phyloP scores from a whole-genome alignment of 2,113 vertebrate genomes.

The Struthio camelus region DNA sequence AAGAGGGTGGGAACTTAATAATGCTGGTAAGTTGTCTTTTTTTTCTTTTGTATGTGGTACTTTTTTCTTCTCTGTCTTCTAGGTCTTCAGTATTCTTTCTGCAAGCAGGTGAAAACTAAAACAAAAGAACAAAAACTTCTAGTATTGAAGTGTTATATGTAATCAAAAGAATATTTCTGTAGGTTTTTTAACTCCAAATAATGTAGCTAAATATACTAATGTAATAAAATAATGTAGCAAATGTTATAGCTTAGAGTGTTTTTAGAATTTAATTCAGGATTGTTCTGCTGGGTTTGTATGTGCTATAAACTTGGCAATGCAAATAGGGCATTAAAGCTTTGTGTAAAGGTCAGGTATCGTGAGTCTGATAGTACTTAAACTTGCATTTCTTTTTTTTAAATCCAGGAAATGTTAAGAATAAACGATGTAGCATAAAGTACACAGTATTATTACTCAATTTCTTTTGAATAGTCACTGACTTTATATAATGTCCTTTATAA shows the following conservation, averaged over 20 bases:
- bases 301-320: not conserved
- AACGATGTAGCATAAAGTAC: not conserved
- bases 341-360: slow-evolving; percentile 8
- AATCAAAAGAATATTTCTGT: not conserved
- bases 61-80: too few species aligned
- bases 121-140: not conserved
- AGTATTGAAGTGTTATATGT: not conserved
- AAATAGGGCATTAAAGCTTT: not conserved
- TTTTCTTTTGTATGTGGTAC: too few species aligned
- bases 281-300: not conserved
- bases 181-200: not conserved
- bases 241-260: not conserved
- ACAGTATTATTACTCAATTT: not conserved
- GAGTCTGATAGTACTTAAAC: not conserved
- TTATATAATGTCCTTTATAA: not conserved
- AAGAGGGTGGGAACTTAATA: not conserved
- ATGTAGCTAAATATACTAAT: not conserved
- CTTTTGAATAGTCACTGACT: not conserved
- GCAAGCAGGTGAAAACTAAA: not conserved
- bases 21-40: not conserved
- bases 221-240: not conserved
- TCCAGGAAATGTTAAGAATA: not conserved
- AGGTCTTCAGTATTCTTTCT: not conserved
- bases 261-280: slow-evolving; percentile 37
- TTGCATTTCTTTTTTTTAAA: not conserved